Evolutionary conservation across 2,888 invertebrate species (phyloP).

Genomic region (Hipparchia sbordonii): DNA sequence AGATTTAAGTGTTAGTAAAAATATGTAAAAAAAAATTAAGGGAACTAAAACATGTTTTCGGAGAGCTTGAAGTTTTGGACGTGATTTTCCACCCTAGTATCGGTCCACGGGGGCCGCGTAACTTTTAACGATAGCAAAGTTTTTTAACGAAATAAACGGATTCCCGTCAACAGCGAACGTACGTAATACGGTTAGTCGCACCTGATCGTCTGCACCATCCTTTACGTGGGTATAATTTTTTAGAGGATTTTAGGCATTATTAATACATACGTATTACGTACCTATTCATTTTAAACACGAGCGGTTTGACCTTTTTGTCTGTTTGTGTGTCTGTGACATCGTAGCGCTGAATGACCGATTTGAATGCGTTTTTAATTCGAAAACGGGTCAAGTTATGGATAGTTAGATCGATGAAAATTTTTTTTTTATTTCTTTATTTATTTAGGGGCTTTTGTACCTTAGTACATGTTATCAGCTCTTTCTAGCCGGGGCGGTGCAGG

Average conservation of each 20-base stretch:
- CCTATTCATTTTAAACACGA: no score
- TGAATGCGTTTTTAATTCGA: no score
- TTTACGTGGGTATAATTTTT: slow-evolving; percentile 37
- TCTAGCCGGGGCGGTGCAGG: no score
- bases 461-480: no score
- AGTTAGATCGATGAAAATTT: no score
- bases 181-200: slow-evolving; percentile 63
- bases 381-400: no score
- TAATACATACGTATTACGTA: neutral
- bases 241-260: slow-evolving; percentile 30
- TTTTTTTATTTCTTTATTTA: no score
- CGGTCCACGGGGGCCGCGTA: slow-evolving; percentile 67
- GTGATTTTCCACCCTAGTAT: slow-evolving; percentile 43
- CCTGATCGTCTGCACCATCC: slow-evolving; percentile 51
- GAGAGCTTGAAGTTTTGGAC: slow-evolving; percentile 2
- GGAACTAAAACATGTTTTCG: slow-evolving; percentile 6
- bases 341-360: no score
- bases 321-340: no score
- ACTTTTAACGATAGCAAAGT: slow-evolving; percentile 81
- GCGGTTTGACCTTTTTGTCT: no score
- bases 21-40: no score
- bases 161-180: slow-evolving; percentile 65
- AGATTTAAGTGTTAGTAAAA: neutral
- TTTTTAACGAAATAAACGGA: slow-evolving; percentile 81
- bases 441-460: no score